These are phyloP conservation scores for Cephalopholis sonnerati DNA, from an alignment of 2,113 vertebrate species.

Conservation along the genomic window DNA sequence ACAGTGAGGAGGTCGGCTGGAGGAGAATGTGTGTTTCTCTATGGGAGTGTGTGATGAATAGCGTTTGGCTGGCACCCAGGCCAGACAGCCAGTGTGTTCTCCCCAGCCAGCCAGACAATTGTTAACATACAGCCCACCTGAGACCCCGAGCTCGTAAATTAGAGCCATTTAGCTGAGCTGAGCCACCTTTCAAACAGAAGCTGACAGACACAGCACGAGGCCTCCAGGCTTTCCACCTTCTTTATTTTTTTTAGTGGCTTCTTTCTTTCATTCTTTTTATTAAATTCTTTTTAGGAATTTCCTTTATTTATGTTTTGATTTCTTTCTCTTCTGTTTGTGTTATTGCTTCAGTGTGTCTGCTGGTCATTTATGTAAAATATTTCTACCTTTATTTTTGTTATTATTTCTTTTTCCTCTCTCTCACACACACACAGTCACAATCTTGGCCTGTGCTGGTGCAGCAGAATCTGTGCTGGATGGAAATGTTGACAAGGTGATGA, in stretches of 20 bases:
- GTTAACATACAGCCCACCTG: constrained; percentile 56
- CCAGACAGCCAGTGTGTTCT: constrained; percentile 40
- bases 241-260: neutral
- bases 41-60: constrained; percentile 53
- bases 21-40: constrained; percentile 40
- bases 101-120: constrained; percentile 45
- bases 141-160: constrained; percentile 54
- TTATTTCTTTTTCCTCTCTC: neutral
- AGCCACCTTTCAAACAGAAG: constrained; percentile 46
- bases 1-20: constrained; percentile 14
- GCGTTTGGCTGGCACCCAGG: constrained; percentile 53
- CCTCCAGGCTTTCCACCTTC: neutral
- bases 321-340: neutral
- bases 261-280: neutral
- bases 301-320: neutral
- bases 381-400: neutral
- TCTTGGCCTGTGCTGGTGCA: neutral
- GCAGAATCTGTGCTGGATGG: neutral
- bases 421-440: neutral
- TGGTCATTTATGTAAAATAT: neutral
- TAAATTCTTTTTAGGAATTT: neutral
- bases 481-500: constrained; percentile 25
- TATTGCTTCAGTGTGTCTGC: neutral
- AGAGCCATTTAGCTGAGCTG: constrained; percentile 42
- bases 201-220: constrained; percentile 19